These are phyloP conservation scores for Apogon hyalosoma DNA, from an alignment of 2,797 vertebrate genomes.

Conservation along the genomic window DNA sequence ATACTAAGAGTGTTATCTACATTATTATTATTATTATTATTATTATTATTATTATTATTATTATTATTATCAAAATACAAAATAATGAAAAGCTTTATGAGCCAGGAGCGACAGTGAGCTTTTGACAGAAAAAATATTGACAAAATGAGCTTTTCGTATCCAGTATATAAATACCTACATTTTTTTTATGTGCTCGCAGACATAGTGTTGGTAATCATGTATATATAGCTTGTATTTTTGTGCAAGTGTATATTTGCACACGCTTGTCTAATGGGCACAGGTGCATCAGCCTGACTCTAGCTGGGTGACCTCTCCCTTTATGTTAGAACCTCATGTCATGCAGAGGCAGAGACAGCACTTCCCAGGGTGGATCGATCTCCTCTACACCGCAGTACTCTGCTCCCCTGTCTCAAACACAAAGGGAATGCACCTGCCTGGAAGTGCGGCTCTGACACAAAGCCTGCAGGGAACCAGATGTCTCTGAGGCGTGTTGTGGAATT, in stretches of 20 bases:
- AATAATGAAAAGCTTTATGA: background rate
- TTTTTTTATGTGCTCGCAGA: background rate
- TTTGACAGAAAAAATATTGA: background rate
- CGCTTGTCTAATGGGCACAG: conserved; percentile 59
- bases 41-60: no score
- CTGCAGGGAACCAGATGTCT: conserved; percentile 74
- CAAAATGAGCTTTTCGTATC: background rate
- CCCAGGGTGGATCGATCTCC: conserved; percentile 70
- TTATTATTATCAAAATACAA: conserved; percentile 4
- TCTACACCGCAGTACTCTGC: conserved; percentile 51
- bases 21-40: conserved; percentile 11
- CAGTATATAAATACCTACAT: background rate
- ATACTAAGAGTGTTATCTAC: background rate
- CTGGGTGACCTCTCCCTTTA: conserved; percentile 67
- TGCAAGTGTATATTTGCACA: conserved; percentile 1
- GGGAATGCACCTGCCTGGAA: conserved; percentile 72
- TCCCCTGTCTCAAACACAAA: conserved; percentile 72
- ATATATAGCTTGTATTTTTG: conserved; percentile 15
- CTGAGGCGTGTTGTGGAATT: conserved; percentile 65
- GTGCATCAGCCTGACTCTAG: conserved; percentile 42
- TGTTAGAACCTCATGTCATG: conserved; percentile 64
- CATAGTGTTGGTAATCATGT: background rate
- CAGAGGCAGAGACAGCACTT: conserved; percentile 71
- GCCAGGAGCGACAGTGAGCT: background rate
- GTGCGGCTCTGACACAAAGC: conserved; percentile 70